Conservation (phyloP, 2,888 invertebrate genomes). For the Eulithis testata region DNA sequence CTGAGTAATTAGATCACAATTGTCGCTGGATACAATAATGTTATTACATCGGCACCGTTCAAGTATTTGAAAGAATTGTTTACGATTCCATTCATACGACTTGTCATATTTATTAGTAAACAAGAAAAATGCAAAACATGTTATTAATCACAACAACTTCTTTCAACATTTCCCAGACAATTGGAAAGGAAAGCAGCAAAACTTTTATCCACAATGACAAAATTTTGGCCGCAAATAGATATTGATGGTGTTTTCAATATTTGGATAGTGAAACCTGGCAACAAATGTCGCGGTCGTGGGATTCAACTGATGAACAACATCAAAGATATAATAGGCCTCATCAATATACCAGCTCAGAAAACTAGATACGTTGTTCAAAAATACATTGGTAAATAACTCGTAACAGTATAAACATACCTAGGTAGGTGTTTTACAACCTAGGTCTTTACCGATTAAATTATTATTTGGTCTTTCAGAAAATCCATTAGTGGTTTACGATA, state of each 20-base stretch:
- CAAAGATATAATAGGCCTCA: slow-evolving; percentile 91
- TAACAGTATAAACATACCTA: neutral
- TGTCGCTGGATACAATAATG: slow-evolving; percentile 44
- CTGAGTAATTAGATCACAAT: slow-evolving; percentile 27
- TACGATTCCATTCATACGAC: slow-evolving; percentile 19
- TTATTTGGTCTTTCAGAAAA: slow-evolving; percentile 86
- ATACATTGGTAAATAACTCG: slow-evolving; percentile 90
- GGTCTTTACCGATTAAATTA: neutral
- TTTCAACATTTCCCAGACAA: slow-evolving; percentile 57
- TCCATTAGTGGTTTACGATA: slow-evolving; percentile 94
- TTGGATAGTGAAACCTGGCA: slow-evolving; percentile 98
- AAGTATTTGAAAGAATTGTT: slow-evolving; percentile 36
- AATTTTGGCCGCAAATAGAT: slow-evolving; percentile 92
- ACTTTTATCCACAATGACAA: slow-evolving; percentile 87
- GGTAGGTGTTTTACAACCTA: neutral
- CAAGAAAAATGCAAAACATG: slow-evolving; percentile 17
- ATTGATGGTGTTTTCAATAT: slow-evolving; percentile 94
- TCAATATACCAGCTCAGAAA: slow-evolving; percentile 88
- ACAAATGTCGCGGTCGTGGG: slow-evolving; percentile 95
- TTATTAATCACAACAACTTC: slow-evolving; percentile 9
- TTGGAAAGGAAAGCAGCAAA: slow-evolving; percentile 83
- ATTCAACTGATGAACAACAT: slow-evolving; percentile 94
- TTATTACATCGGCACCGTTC: slow-evolving; percentile 34
- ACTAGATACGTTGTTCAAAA: slow-evolving; percentile 96
- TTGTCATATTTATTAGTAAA: slow-evolving; percentile 17